Evolutionary conservation across 2,797 vertebrate species (phyloP), one percentile per base, ranked within the genome.

Genomic region (Phoxinus dragarum): DNA sequence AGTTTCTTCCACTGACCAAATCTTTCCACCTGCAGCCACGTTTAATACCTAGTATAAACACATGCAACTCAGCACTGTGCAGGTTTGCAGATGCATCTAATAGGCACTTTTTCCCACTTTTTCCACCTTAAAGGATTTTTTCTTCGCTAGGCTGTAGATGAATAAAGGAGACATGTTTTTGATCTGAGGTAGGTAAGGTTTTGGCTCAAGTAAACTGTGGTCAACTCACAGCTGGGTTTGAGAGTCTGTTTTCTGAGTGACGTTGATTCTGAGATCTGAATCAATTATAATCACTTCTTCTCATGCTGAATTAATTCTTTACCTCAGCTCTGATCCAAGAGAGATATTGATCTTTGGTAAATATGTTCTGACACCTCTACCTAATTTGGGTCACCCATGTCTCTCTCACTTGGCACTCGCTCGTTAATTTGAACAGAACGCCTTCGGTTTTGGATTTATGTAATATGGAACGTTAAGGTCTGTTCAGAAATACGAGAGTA

Each of bases 401-500:
- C 21, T 44, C 71, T 52, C 44, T 82, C 38, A 17, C 49, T 75
- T 40, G 56, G 40, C 56, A 49, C 42, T n/a, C 0, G 10, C 49
- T 78, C 3, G 3, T 40, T 44, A 47, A 77, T 56, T 77, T 54
- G 1, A 84, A 56, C 44, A 7, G 6, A 40, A 74, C 40, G 47
- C 19, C 42, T 67, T 36, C 17, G 21, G 49, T 49, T 68, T 93
- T 91, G 79, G 64, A 72, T 56, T 81, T 80, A 19, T 54, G 19
- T 40, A 59, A 42, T 23, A 11, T 74, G 12, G 91, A 90, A 86
- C 86, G 40, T 87, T 80, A 36, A 84, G 38, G 40, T 81, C 42
- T 81, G 88, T 90, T 91, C 88, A 73, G 87, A 90, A 94, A 92
- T 88, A 92, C 83, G 85, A 89, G 89, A 92, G 69, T 12, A 81